phyloP scores from a whole-genome alignment of 2,113 vertebrate species.

The Narcine bancroftii region DNA sequence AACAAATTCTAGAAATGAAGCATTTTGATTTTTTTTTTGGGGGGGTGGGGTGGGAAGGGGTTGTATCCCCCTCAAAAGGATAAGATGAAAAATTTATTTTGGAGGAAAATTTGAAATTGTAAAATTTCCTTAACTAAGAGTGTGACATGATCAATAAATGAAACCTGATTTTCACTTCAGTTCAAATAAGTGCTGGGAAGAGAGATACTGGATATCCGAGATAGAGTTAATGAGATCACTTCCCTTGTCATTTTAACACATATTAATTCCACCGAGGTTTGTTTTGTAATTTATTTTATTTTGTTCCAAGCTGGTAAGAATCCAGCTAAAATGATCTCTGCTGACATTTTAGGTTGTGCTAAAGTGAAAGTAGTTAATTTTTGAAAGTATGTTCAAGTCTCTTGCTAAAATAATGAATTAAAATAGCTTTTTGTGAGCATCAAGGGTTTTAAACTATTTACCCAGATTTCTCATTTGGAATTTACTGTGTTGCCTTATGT shows the following conservation, averaged over 20 bases:
- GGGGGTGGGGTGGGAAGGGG: no score
- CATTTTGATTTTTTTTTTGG: background rate
- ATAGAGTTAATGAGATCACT: background rate
- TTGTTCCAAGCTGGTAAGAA: background rate
- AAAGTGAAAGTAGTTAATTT: background rate
- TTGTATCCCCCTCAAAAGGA: no score
- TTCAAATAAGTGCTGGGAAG: background rate
- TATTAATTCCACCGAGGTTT: background rate
- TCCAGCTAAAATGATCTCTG: background rate
- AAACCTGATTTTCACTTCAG: background rate
- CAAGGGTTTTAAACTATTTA: background rate
- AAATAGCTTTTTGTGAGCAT: background rate
- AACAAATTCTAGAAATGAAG: background rate
- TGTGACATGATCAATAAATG: background rate
- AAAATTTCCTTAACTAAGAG: no score
- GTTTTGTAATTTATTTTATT: background rate
- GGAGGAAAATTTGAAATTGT: background rate
- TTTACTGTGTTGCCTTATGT: background rate
- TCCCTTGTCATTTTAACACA: slow-evolving; percentile 19
- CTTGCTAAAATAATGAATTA: background rate
- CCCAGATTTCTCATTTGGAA: background rate
- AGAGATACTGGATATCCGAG: background rate
- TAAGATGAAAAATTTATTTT: background rate
- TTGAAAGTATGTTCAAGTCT: background rate
- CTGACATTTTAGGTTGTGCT: background rate